Percentiles rank a stretch among this genome's conserved stretches.
Conservation (phyloP, 2,113 vertebrate species). For the Ammodramus savannarum region DNA sequence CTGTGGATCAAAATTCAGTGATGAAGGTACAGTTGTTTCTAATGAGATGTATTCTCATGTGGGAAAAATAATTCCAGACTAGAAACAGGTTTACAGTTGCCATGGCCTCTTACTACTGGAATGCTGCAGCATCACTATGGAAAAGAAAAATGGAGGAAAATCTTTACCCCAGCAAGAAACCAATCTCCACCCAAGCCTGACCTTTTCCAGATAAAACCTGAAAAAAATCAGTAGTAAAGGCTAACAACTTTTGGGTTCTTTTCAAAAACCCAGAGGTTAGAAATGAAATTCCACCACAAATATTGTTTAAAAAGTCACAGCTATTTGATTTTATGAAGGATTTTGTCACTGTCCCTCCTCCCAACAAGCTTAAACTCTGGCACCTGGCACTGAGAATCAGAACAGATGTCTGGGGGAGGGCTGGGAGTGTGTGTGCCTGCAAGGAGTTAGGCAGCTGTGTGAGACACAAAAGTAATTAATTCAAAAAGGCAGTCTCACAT, state of each 20-base stretch:
- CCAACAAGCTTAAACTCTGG: not conserved
- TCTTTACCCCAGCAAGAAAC: not conserved
- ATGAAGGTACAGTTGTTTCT: not conserved
- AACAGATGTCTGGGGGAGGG: conserved; percentile 20
- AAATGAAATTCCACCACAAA: not conserved
- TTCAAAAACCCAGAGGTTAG: not conserved
- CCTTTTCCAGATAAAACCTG: not conserved
- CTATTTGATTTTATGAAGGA: not conserved
- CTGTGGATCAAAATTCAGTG: not conserved
- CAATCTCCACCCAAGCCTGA: not conserved
- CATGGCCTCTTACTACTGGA: not conserved
- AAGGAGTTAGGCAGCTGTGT: conserved; percentile 17
- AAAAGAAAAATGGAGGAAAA: not conserved
- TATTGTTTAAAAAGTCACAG: not conserved
- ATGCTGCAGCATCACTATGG: not conserved
- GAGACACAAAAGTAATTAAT: conserved; percentile 13
- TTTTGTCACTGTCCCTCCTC: not conserved
- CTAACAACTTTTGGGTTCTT: not conserved
- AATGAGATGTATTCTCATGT: not conserved
- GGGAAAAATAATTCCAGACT: not conserved
- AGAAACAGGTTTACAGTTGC: not conserved
- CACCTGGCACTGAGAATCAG: not conserved
- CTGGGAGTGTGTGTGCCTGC: not conserved
- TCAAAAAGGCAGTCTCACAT: not conserved
- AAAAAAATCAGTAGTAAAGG: not conserved